phyloP scores from a whole-genome alignment of 1,140 invertebrate species.

The Drosophila sechellia region DNA sequence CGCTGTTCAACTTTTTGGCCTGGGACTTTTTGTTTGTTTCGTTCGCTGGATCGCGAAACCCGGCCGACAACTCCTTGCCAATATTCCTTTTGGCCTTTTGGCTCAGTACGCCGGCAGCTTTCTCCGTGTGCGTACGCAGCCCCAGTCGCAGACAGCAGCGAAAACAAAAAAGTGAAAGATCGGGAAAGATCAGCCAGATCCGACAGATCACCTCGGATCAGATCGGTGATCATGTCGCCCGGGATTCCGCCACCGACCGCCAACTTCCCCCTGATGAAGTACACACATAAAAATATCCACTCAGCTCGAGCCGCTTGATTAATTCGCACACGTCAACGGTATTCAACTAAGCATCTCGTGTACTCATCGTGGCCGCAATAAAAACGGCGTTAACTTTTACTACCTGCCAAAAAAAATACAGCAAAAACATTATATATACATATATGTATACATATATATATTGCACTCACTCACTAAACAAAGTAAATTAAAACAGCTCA shows the following conservation, averaged over 20 bases:
- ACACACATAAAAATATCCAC: slow-evolving; percentile 21
- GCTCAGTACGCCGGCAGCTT: slow-evolving; percentile 79
- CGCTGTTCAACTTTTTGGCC: slow-evolving; percentile 55
- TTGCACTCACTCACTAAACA: slow-evolving; percentile 22
- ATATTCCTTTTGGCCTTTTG: slow-evolving; percentile 56
- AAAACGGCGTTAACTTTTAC: slow-evolving; percentile 65
- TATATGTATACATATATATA: slow-evolving; percentile 16
- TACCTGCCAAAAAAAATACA: slow-evolving; percentile 56
- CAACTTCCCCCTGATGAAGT: slow-evolving; percentile 32
- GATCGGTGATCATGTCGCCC: slow-evolving; percentile 49
- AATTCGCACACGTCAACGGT: slow-evolving; percentile 63
- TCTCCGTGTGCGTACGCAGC: slow-evolving; percentile 75
- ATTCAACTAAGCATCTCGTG: slow-evolving; percentile 71
- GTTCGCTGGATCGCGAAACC: slow-evolving; percentile 18
- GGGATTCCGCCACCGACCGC: slow-evolving; percentile 34
- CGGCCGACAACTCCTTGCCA: slow-evolving; percentile 58
- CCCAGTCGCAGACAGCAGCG: slow-evolving; percentile 27
- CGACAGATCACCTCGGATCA: slow-evolving; percentile 14
- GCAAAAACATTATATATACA: slow-evolving; percentile 10
- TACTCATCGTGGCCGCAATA: slow-evolving; percentile 61
- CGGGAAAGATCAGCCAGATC: not conserved
- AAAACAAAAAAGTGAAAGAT: slow-evolving; percentile 47
- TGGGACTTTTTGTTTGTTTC: slow-evolving; percentile 43
- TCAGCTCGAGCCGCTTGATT: slow-evolving; percentile 67
- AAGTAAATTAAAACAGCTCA: slow-evolving; percentile 27